phyloP scores from a whole-genome alignment of 1,140 invertebrate genomes.

The Drosophila teissieri region DNA sequence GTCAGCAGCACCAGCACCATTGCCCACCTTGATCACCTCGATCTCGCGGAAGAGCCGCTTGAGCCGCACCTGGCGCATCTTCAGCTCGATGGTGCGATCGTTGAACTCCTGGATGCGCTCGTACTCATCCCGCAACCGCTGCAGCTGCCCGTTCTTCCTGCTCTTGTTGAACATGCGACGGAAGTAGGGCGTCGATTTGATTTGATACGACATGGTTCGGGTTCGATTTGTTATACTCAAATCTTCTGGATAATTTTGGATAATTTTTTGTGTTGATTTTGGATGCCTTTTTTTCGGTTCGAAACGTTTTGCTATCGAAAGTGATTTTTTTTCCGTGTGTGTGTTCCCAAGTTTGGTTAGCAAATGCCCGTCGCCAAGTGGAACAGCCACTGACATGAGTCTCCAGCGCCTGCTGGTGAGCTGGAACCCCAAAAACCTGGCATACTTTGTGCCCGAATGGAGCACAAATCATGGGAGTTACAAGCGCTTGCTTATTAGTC shows the following conservation, averaged over 20 bases:
- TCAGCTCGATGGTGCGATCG: conserved; percentile 75
- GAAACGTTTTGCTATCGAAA: conserved; percentile 5
- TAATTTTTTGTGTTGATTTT: conserved; percentile 14
- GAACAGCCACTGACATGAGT: background rate
- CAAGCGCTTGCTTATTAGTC: background rate
- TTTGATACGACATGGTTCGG: conserved; percentile 68
- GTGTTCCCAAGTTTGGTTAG: conserved; percentile 24
- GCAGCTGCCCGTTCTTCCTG: conserved; percentile 71
- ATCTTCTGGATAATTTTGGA: no score
- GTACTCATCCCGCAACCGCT: conserved; percentile 71
- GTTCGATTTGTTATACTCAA: no score
- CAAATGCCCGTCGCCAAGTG: background rate
- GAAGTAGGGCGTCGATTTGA: conserved; percentile 74
- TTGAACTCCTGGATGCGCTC: conserved; percentile 78
- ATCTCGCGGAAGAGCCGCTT: conserved; percentile 76
- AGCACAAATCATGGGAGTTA: background rate
- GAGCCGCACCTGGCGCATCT: conserved; percentile 76
- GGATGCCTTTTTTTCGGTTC: background rate
- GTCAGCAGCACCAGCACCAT: no score
- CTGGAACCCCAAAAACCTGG: no score
- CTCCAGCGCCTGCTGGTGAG: conserved; percentile 9
- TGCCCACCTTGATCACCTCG: conserved; percentile 67
- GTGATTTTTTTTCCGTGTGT: conserved; percentile 37
- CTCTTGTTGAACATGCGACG: conserved; percentile 73
- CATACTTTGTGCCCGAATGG: no score